Percentiles rank a stretch among this genome's conserved stretches.
These are phyloP conservation scores for Pseudomyrmex sp. DNA, from an alignment of 1,140 invertebrate species.

Conservation along the genomic window DNA sequence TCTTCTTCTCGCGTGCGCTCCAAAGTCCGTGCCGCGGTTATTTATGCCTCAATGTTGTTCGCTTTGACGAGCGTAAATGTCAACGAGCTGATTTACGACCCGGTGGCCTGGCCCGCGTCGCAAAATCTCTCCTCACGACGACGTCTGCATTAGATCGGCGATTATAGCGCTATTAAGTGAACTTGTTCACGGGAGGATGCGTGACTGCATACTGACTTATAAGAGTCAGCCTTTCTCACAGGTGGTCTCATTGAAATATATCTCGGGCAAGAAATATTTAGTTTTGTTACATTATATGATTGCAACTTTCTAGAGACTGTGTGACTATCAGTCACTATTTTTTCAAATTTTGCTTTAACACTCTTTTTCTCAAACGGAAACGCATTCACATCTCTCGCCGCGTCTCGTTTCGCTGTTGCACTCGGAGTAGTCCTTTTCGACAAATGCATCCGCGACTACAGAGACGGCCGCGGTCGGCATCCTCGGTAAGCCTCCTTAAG, in stretches of 20 bases:
- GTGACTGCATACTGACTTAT: too few species aligned
- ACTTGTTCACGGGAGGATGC: not conserved
- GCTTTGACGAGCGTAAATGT: constrained; percentile 83
- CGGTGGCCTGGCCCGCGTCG: constrained; percentile 68
- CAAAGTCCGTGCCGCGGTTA: constrained; percentile 76
- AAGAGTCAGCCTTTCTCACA: not conserved
- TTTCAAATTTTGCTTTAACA: not conserved
- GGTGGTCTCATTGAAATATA: constrained; percentile 2
- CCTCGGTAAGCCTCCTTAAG: constrained; percentile 74
- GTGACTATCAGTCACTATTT: not conserved
- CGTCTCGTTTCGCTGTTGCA: not conserved
- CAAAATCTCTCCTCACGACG: constrained; percentile 28
- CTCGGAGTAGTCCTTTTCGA: not conserved
- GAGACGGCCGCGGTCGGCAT: constrained; percentile 24
- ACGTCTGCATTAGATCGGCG: constrained; percentile 77
- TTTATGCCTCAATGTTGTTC: constrained; percentile 82
- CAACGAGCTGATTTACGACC: constrained; percentile 78
- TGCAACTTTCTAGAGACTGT: not conserved
- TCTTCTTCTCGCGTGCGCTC: constrained; percentile 54
- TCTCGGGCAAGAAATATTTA: not conserved
- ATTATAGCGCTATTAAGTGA: constrained; percentile 35
- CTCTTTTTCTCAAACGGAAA: constrained; percentile 5
- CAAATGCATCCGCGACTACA: constrained; percentile 61
- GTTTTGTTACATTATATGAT: not conserved
- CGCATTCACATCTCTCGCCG: not conserved